Evolutionary conservation across 2,888 invertebrate species (phyloP), one percentile per base, ranked within the genome.

Genomic region (Acronicta psi): DNA sequence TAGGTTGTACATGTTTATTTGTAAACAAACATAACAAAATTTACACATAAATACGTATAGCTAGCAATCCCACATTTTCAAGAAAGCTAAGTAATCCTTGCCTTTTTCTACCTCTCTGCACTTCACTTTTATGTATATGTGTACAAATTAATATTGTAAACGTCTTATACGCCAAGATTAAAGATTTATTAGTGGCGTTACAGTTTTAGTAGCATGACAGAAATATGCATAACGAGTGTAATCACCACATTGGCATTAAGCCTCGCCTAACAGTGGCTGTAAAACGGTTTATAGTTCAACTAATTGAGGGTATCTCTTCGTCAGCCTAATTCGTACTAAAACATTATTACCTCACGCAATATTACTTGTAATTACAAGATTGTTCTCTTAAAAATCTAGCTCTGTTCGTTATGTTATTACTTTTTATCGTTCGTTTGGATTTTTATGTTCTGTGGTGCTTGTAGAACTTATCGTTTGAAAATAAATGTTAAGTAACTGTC

Each of bases 241-340:
- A 83, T 84, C 77, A 80, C 68, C 65, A 79, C 79, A 65, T 77
- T 75, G 73, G 70, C 68, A 72, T 73, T 69, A 62, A 74, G 51
- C 62, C 62, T 59, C 68, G 29, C 59, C 54, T 81, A 75, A 82
- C 80, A 66, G 74, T 50, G 71, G 74, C 77, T 73, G 73, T 84
- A 80, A 81, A 80, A 74, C 52, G 59, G 73, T 83, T 81, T 80
- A 84, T 78, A 73, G 75, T 73, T 34, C 58, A 60, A 64, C 73
- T 77, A 75, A 83, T 79, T 67, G 66, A 64, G 54, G 45, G 54
- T 16, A 55, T 52, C 41, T 37, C 42, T 49, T 56, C 45, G 57
- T 59, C 53, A 57, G 41, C 45, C 53, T 59, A 51, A 63, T 62
- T 65, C 37, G 49, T 53, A 72, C 68, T 68, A 54, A 75, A 71